phyloP scores from a whole-genome alignment of 2,113 vertebrate genomes.

The Cathartes aura region DNA sequence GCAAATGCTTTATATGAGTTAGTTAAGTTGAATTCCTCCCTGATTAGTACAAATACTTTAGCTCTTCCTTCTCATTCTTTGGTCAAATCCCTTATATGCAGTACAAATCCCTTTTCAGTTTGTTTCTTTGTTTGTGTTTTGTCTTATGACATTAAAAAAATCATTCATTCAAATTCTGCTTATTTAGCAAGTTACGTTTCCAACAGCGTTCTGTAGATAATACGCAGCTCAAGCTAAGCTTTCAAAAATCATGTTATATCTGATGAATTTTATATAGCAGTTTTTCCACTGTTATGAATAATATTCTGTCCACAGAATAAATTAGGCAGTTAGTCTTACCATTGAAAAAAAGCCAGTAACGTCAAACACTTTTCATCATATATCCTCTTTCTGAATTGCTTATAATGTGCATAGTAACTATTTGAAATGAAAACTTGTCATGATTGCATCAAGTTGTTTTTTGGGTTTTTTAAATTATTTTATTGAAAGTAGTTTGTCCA shows the following conservation, averaged over 20 bases:
- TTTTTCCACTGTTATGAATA: not conserved
- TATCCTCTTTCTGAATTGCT: not conserved
- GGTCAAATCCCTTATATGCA: not conserved
- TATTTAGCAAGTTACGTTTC: not conserved
- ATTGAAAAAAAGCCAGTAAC: fast-evolving
- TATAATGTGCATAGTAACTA: not conserved
- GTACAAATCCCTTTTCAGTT: not conserved
- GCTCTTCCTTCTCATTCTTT: not conserved
- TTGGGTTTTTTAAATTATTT: not conserved
- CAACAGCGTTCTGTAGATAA: not conserved
- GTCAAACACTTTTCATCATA: not conserved
- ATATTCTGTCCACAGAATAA: not conserved
- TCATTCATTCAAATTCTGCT: not conserved
- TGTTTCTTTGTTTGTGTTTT: not conserved
- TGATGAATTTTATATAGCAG: not conserved
- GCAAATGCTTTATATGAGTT: not conserved
- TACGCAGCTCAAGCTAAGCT: not conserved
- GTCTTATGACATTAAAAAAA: not conserved
- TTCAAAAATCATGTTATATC: not conserved
- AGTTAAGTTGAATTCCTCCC: not conserved
- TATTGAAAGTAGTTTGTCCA: not conserved
- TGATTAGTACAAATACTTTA: not conserved
- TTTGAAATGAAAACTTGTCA: not conserved
- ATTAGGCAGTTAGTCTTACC: not conserved
- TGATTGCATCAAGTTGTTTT: not conserved